Conservation (phyloP, 2,888 invertebrate genomes). For the Petrophora chlorosata region DNA sequence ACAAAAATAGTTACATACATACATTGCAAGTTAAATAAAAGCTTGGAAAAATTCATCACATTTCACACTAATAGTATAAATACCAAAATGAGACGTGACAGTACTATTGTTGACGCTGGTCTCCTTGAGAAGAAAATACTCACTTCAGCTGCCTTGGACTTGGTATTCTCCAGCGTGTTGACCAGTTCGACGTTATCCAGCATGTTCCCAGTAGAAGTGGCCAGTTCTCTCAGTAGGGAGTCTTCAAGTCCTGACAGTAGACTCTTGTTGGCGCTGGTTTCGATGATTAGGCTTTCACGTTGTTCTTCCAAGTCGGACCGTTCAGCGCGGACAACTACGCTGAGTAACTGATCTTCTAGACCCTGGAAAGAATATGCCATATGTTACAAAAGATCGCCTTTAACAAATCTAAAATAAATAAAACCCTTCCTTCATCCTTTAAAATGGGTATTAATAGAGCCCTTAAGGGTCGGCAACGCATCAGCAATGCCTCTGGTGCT, state of each 20-base stretch:
- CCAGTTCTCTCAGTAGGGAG: slow-evolving; percentile 91
- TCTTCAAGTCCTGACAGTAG: slow-evolving; percentile 93
- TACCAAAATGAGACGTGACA: too few relatives aligned
- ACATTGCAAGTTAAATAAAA: too few relatives aligned
- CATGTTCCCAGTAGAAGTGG: slow-evolving; percentile 96
- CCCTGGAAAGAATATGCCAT: slow-evolving; percentile 87
- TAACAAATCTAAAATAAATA: too few relatives aligned
- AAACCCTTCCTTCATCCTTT: too few relatives aligned
- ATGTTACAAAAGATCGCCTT: neutral
- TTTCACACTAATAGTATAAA: too few relatives aligned
- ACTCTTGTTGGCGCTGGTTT: slow-evolving; percentile 94
- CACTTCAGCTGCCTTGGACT: slow-evolving; percentile 93
- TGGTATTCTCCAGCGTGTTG: slow-evolving; percentile 93
- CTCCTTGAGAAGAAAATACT: slow-evolving; percentile 5
- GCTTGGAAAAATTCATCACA: too few relatives aligned
- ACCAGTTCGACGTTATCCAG: slow-evolving; percentile 95
- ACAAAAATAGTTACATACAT: too few relatives aligned
- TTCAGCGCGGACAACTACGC: slow-evolving; percentile 94
- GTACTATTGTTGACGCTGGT: neutral
- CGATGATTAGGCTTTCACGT: slow-evolving; percentile 90
- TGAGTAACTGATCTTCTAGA: slow-evolving; percentile 94
- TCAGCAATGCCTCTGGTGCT: too few relatives aligned
- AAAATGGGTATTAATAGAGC: too few relatives aligned
- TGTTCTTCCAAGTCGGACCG: slow-evolving; percentile 94
- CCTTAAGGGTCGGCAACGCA: too few relatives aligned